Evolutionary conservation across 1,140 invertebrate species (phyloP), one percentile per base, ranked within the genome.

Genomic region (Leptopilina clavipes): DNA sequence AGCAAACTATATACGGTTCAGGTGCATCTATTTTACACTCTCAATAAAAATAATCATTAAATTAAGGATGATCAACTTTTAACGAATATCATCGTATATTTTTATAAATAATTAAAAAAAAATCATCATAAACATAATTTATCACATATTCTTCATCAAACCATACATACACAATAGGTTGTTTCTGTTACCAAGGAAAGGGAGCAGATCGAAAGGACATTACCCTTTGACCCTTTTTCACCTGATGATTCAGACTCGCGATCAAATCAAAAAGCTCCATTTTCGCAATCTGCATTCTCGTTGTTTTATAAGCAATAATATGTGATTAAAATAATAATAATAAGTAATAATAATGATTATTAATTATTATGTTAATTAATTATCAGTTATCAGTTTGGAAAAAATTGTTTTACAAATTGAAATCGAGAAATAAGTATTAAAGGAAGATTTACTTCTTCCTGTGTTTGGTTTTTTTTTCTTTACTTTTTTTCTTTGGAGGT

Each of bases 221-320:
- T 59, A 22, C 19, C 48, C 48, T 52, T 22, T 59, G 54, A 59
- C 54, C 54, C 54, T 59, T 59, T 59, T 59, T 59, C 54, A 59
- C 19, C 18, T 19, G 54, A 59, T 59, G 54, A 59, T 59, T 59
- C 54, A 59, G 18, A 22, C 54, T 22, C 54, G 54, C 11, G 54
- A 59, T 22, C 54, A 22, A 22, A 19, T 59, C 19, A 8, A 59
- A 59, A 59, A 54, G 18, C 52, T 54, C 18, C 17, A 52, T 17
- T 52, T 52, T 52, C 48, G 14, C 48, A 52, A 8, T 59, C 18
- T 56, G 17, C 17, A 19, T 48, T 48, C 1, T 17, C 12, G 7
- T 48, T n/a, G 6, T 11, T 2, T 2, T 2, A 14, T 48, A 48
- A 14, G 14, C 45, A 48, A 48, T n/a, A n/a, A n/a, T n/a, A n/a